Evolutionary conservation across 2,113 vertebrate species (phyloP), one percentile per base, ranked within the genome.

Genomic region (Pogonocichla stellata): DNA sequence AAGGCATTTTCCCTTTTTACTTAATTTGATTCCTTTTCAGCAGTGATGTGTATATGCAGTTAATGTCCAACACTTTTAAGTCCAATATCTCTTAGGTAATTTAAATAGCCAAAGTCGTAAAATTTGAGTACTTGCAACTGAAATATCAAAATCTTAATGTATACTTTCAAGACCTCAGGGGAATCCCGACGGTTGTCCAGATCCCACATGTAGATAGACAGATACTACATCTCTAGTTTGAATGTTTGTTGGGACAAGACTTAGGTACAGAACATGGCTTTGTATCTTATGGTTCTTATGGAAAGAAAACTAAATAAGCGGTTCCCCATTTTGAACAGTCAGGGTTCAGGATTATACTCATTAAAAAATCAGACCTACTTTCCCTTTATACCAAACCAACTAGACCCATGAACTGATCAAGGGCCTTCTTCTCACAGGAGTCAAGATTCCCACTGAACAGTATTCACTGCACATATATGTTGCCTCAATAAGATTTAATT

Each of bases 101-200:
- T 79, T 75, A 60, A 58, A 51, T 47, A 75, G 2, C 4, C 6
- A 51, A 28, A 48, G 10, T 42, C 0, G 0, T 53, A 69, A 79
- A 28, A 40, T 62, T 22, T 48, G 2, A 48, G 26, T 54, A n/a
- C 3, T 74, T 92, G 8, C 9, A 34, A 54, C 20, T 86, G 23
- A 82, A 85, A 36, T 28, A 50, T 50, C 11, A 62, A 88, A 62
- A 50, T 62, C 29, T 33, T 53, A 43, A 51, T 33, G 3, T 36
- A 19, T 31, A 22, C 1, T 40, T 78, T 17, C 4, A 61, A 33
- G n/a, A 80, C 4, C 2, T 42, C 5, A 4, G 20, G 9, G 19
- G 6, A 26, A 70, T 73, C 25, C 8, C n/a, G 23, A 28, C 34
- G 5, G 5, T 42, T 17, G 5, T 58, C 12, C 22, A 80, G 18